phyloP scores from a whole-genome alignment of 1,140 invertebrate species.

The Drosophila arawakana region DNA sequence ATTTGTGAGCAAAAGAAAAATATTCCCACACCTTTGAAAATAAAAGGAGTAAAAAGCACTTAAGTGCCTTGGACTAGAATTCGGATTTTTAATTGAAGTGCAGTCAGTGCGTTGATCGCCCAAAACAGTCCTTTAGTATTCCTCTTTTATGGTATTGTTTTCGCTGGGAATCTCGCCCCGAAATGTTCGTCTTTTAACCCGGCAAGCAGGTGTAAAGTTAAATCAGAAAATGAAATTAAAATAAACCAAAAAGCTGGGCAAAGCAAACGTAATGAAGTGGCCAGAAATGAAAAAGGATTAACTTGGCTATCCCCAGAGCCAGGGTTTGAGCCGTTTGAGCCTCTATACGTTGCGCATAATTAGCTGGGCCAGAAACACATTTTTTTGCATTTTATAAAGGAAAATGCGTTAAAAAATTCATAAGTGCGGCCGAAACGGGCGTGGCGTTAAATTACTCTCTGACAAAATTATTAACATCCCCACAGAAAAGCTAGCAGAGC shows the following conservation, averaged over 20 bases:
- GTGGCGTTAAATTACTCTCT: constrained; percentile 10
- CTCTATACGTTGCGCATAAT: constrained; percentile 60
- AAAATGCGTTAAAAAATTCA: constrained; percentile 74
- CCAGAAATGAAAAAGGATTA: constrained; percentile 64
- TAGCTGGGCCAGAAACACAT: constrained; percentile 58
- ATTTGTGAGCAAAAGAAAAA: constrained; percentile 74
- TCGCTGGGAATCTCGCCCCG: constrained; percentile 10
- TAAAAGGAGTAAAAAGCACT: constrained; percentile 69
- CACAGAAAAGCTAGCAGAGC: constrained; percentile 1
- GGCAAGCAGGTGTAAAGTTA: constrained; percentile 83
- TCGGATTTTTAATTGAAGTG: constrained; percentile 82
- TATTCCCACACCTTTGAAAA: constrained; percentile 50
- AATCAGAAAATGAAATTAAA: constrained; percentile 84
- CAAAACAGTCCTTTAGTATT: constrained; percentile 28
- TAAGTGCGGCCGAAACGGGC: constrained; percentile 26
- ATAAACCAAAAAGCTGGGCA: constrained; percentile 66
- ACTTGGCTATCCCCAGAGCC: constrained; percentile 43
- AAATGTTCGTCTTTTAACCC: constrained; percentile 25
- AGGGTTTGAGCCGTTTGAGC: not conserved
- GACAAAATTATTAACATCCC: constrained; percentile 13
- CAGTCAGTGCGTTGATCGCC: constrained; percentile 35
- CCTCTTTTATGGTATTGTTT: constrained; percentile 36
- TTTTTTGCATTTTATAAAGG: constrained; percentile 40
- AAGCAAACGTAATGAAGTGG: constrained; percentile 76
- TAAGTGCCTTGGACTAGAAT: constrained; percentile 69